Base-by-base conservation (phyloP, 1,140 invertebrate species). In the Samia ricini region DNA sequence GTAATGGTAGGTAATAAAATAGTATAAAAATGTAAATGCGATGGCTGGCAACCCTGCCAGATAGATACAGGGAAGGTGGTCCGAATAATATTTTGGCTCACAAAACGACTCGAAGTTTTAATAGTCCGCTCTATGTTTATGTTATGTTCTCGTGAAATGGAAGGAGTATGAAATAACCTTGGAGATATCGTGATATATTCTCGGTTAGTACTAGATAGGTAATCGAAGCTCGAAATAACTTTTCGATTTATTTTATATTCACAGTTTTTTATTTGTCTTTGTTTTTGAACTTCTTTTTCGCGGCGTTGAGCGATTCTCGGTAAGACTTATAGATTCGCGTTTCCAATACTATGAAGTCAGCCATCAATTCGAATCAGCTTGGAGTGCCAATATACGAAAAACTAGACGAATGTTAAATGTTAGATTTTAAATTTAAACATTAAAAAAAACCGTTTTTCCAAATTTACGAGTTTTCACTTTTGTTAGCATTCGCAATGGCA, bases 101-200 rank as follows among this genome's bases (percentile, higher is more conserved):
- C 84, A 78, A 76, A 88, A 89, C 85, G 87, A 89, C 76, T 84
- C 83, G 81, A 89, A 89, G 74, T 88, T 89, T 89, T 88, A 89
- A 89, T 89, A 89, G 87, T 88, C 82, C 85, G 77, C 66, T 71
- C 80, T 75, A 85, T 89, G 83, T 89, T 89, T 89, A 89, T 89
- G 87, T 84, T 88, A 88, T 78, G 72, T 78, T 63, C 65, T 56
- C 64, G 52, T 63, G 78, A 74, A 78, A 79, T 78, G 79, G 76
- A 81, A 74, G 72, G 68, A 73, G 64, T 60, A 42, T 72, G 68
- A 42, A 42, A 68, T 69, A 72, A 69, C 77, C 73, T 72, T 33
- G 57, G 69, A 72, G 74, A 72, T 62, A 51, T 68, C 77, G 33
- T 42, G 33, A 42, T 42, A 3, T 42, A 42, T n/a, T n/a, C n/a